Evolutionary conservation across 2,888 invertebrate species (phyloP).

Genomic region (Archips crataeganus): DNA sequence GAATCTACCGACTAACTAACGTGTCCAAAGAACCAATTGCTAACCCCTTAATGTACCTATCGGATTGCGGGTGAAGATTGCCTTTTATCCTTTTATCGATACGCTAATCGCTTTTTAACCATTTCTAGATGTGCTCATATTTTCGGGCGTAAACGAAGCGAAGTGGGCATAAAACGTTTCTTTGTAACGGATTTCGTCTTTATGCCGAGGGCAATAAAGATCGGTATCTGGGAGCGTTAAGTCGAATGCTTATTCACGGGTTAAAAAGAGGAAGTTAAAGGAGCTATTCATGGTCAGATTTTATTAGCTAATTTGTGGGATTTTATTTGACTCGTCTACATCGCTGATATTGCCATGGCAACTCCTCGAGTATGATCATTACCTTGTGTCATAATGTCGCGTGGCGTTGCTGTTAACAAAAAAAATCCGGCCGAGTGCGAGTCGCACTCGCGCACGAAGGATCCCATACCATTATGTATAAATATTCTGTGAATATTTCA

Average conservation of each 20-base stretch:
- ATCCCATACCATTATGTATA: too few species aligned
- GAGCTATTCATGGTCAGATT: background rate
- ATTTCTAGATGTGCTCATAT: background rate
- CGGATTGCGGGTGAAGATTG: background rate
- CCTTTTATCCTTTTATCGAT: background rate
- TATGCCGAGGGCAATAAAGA: background rate
- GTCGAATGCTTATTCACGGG: slow-evolving; percentile 2
- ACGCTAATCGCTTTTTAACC: slow-evolving; percentile 5
- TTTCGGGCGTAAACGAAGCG: slow-evolving; percentile 1
- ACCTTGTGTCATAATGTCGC: too few species aligned
- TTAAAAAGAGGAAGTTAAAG: background rate
- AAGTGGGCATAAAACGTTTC: background rate
- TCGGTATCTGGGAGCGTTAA: slow-evolving; percentile 1
- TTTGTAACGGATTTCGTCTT: slow-evolving; percentile 9
- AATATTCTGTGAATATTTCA: too few species aligned
- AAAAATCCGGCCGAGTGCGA: too few species aligned
- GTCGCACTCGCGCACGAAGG: too few species aligned
- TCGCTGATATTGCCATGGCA: too few species aligned
- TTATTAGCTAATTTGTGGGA: background rate
- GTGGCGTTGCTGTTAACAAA: too few species aligned
- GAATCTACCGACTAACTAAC: too few species aligned
- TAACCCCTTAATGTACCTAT: background rate
- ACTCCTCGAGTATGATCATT: too few species aligned
- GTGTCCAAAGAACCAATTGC: background rate
- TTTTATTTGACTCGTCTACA: background rate